Base-by-base conservation (phyloP, 2,888 invertebrate species). In the Drosophila macrothrix region DNA sequence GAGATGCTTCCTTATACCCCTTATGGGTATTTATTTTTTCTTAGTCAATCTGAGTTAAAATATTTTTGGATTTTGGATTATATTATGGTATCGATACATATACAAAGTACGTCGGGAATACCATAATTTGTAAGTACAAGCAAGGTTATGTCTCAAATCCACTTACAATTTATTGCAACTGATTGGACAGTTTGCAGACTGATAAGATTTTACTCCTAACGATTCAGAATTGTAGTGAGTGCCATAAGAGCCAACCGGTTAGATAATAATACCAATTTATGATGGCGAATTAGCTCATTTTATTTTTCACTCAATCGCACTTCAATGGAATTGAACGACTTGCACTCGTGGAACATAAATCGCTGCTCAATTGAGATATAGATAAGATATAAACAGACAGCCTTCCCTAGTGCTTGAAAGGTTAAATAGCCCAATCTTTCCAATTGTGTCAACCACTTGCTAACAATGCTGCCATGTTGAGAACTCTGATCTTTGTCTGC, bases 361-460 rank as follows among this genome's bases (percentile, higher is more conserved):
- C 43, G 43, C 37, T 14, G 33, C 3, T 46, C 29, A 55, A 41
- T 52, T 33, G 43, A 41, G 19, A 58, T 49, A 53, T 46, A 46
- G 76, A 76, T 78, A 59, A 76, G 76, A 73, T 73, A 62, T 33
- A 25, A 25, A 1, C 28, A 16, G 37, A 7, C 50, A 54, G 12
- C 16, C 28, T 19, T 58, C 35, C 25, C 4, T 10, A 31, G 39
- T n/a, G 12, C 46, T 5, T 25, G 31, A 29, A 16, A 29, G 50
- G 59, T 39, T 77, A 77, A 68, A 77, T 63, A 78, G 49, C 33
- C 37, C 39, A 22, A 28, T 14, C 33, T 0, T 49, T 14, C 4
- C 14, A 43, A 14, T 25, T 4, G 33, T 12, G 25, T 9, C 5
- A 28, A 14, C 49, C 52, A 78, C 28, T 75, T 31, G 37, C 37